phyloP scores from a whole-genome alignment of 2,888 invertebrate genomes.

The Melinaea marsaeus region DNA sequence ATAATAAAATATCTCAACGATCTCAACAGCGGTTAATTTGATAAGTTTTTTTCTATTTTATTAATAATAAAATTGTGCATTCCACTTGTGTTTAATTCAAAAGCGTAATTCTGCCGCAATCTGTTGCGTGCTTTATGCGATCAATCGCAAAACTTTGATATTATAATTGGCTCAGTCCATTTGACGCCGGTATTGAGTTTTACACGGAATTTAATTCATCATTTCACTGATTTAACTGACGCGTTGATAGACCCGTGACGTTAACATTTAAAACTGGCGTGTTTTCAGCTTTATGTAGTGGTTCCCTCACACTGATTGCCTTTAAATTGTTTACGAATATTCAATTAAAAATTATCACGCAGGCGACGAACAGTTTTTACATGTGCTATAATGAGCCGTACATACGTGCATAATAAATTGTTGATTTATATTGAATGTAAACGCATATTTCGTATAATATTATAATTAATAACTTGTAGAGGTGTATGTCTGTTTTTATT shows the following conservation, averaged over 20 bases:
- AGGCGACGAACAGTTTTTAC: conserved; percentile 6
- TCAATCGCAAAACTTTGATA: conserved; percentile 37
- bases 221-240: conserved; percentile 51
- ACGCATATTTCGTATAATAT: neutral
- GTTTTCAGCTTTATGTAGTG: conserved; percentile 40
- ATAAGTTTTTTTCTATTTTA: too few relatives aligned
- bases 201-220: conserved; percentile 55
- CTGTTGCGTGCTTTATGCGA: conserved; percentile 11
- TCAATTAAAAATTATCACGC: conserved; percentile 34
- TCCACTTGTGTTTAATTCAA: too few relatives aligned
- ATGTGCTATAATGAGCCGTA: neutral
- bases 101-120: neutral
- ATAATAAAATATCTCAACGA: too few relatives aligned
- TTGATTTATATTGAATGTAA: too few relatives aligned
- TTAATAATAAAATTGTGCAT: too few relatives aligned
- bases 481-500: neutral
- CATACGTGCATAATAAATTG: too few relatives aligned
- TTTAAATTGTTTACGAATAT: conserved; percentile 41
- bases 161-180: conserved; percentile 51
- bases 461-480: neutral
- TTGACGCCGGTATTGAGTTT: conserved; percentile 45
- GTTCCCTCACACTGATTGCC: conserved; percentile 43
- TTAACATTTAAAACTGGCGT: conserved; percentile 43
- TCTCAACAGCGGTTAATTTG: too few relatives aligned
- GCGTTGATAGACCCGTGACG: conserved; percentile 49